Evolutionary conservation across 2,797 vertebrate species (phyloP).

Genomic region (Silurus lanzhouensis): DNA sequence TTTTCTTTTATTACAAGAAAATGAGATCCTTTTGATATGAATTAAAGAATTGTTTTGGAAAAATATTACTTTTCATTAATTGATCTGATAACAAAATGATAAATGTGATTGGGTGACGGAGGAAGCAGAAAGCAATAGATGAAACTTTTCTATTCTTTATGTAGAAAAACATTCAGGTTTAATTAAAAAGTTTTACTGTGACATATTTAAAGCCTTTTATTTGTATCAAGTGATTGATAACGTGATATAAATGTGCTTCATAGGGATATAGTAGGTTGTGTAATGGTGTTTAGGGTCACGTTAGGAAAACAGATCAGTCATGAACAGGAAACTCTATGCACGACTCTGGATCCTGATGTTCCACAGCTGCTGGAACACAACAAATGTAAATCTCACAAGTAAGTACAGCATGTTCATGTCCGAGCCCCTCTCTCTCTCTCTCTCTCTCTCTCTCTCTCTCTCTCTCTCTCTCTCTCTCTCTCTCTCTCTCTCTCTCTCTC

Average conservation of each 20-base stretch:
- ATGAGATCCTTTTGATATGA: no score
- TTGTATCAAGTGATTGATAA: neutral
- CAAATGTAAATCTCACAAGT: slow-evolving; percentile 45
- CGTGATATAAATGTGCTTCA: neutral
- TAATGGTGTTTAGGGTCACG: slow-evolving; percentile 8
- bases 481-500: no score
- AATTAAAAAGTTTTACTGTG: neutral
- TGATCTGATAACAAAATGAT: no score
- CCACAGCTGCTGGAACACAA: slow-evolving; percentile 41
- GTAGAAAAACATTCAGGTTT: neutral
- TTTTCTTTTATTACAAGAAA: no score
- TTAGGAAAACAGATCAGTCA: slow-evolving; percentile 20
- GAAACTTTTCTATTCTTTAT: neutral
- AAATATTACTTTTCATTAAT: no score
- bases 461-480: no score
- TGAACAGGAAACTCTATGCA: slow-evolving; percentile 36
- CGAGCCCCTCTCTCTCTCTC: neutral
- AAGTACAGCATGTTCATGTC: slow-evolving; percentile 15
- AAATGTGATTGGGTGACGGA: neutral
- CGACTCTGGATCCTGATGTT: slow-evolving; percentile 36
- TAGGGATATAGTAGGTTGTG: slow-evolving; percentile 1
- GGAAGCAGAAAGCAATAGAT: neutral
- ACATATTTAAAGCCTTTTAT: neutral
- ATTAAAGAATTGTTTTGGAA: no score
- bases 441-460: no score